Conservation (phyloP, 2,797 vertebrate genomes). For the Ceyx erithaca region DNA sequence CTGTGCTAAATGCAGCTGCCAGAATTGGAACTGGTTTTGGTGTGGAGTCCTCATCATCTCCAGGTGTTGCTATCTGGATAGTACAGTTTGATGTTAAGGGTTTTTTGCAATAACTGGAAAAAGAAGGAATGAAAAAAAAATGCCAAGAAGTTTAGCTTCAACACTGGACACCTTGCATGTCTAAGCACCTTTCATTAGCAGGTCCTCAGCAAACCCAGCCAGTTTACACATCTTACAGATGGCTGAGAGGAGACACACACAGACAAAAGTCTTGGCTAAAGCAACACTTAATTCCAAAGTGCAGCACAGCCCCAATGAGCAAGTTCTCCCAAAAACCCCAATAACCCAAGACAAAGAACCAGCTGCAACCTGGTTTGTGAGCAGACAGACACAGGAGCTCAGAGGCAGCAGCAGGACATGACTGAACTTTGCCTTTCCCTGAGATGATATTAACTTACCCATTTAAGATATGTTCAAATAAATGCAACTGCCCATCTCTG, state of each 20-base stretch:
- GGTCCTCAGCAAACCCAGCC: too few species aligned
- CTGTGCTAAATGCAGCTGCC: conserved; percentile 85
- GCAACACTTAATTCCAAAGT: too few species aligned
- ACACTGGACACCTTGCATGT: too few species aligned
- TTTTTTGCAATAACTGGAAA: conserved; percentile 84
- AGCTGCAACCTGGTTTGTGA: neutral
- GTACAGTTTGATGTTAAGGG: conserved; percentile 90
- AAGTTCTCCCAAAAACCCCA: too few species aligned
- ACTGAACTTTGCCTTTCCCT: neutral
- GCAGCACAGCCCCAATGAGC: too few species aligned
- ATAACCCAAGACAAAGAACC: neutral
- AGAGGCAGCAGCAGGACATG: neutral
- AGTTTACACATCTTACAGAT: too few species aligned
- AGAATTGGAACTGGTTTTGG: conserved; percentile 90
- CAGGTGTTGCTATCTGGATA: conserved; percentile 89
- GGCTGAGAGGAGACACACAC: too few species aligned
- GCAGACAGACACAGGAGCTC: neutral
- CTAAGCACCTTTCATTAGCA: too few species aligned
- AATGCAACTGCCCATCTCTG: conserved; percentile 93
- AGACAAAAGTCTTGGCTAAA: neutral
- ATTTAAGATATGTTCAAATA: conserved; percentile 98
- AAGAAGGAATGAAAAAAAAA: neutral
- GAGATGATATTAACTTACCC: conserved; percentile 84
- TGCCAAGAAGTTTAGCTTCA: too few species aligned
- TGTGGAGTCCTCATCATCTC: conserved; percentile 76